phyloP scores from a whole-genome alignment of 2,113 vertebrate species.

The Halichoeres trimaculatus region DNA sequence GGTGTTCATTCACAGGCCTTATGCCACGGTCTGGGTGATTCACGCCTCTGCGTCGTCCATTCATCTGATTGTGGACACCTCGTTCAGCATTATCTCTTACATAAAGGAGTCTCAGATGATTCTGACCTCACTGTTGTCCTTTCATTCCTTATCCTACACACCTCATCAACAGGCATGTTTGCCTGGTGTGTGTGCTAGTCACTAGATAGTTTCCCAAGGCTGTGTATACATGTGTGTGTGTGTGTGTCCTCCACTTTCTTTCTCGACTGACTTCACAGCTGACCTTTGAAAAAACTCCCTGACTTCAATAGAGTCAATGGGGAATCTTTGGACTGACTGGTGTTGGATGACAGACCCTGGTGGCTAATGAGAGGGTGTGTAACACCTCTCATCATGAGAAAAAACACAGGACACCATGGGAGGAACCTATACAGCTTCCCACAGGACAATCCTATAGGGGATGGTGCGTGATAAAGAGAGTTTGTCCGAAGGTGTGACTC shows the following conservation, averaged over 20 bases:
- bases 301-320: constrained; percentile 33
- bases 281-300: constrained; percentile 52
- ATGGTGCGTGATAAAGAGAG: constrained; percentile 15
- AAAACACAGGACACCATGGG: constrained; percentile 44
- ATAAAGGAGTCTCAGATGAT: too few species aligned
- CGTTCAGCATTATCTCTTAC: too few species aligned
- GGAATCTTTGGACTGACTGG: constrained; percentile 35
- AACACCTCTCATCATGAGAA: constrained; percentile 22
- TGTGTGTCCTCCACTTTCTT: constrained; percentile 19
- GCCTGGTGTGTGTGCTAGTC: too few species aligned
- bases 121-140: too few species aligned
- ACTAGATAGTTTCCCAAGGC: background rate
- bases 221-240: background rate
- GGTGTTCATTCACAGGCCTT: too few species aligned
- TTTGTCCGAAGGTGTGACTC: constrained; percentile 6
- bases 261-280: constrained; percentile 20
- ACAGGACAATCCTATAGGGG: constrained; percentile 10
- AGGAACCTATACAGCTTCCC: constrained; percentile 37
- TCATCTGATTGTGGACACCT: too few species aligned
- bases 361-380: constrained; percentile 40
- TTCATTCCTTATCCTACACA: too few species aligned
- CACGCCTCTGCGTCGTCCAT: too few species aligned
- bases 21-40: too few species aligned
- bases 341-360: constrained; percentile 39
- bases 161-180: too few species aligned